Evolutionary conservation across 1,140 invertebrate genomes (phyloP), one percentile per base, ranked within the genome.

Genomic region (Bombus superbus): DNA sequence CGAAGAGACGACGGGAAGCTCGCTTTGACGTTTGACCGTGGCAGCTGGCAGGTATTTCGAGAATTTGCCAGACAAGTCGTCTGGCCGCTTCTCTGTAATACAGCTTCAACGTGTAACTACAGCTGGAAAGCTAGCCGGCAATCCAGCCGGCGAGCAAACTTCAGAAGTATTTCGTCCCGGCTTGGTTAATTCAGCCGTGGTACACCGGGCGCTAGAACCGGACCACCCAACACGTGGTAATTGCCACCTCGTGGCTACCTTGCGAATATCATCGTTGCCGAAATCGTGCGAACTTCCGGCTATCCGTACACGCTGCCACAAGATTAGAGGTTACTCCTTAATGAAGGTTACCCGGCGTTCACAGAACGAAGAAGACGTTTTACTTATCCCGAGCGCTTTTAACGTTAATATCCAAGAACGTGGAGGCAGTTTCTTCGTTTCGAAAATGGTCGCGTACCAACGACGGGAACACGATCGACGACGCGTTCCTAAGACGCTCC

Each of bases 11-110:
- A 47, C 75, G 18, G 66, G 57, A 75, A 85, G n/a, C 66, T 35
- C 68, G 86, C 88, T 90, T 90, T 88, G 88, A 89, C 75, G 82
- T 90, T 90, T 83, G 83, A 83, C 81, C 72, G 40, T 76, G 62
- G 66, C 82, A 80, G 82, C 71, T 75, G 79, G 74, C 57, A 75
- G 75, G 82, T 78, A 90, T 90, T 83, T 90, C 82, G 86, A 79
- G 80, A 90, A 90, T 90, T 88, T 81, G 71, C 66, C 71, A 64
- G 85, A 87, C 74, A 81, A 28, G 81, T 79, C 38, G 74, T 35
- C 47, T 22, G 32, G 22, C 22, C 69, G 53, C 42, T 85, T 81
- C 76, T 28, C 76, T 28, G 42, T 85, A 71, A 87, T 85, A 76
- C 76, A 85, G 77, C 83, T 76, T 72, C 75, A 57, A 6, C 53